Percentiles rank a stretch among this genome's conserved stretches.
phyloP scores from a whole-genome alignment of 2,797 vertebrate genomes.

The Poecilia wingei region DNA sequence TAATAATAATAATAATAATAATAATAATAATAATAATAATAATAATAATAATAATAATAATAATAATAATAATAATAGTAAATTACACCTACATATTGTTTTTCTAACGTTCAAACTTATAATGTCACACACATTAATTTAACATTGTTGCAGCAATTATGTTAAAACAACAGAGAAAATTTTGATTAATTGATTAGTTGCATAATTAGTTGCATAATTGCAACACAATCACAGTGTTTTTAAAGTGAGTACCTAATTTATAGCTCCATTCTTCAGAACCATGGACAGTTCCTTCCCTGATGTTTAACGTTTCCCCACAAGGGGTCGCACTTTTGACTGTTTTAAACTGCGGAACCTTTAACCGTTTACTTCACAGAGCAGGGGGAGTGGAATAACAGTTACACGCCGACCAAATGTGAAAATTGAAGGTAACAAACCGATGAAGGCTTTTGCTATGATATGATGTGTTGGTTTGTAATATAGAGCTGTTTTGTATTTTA shows the following conservation, averaged over 20 bases:
- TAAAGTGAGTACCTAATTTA: neutral
- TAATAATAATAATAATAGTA: too few relatives aligned
- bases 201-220: too few relatives aligned
- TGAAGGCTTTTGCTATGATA: neutral
- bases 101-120: too few relatives aligned
- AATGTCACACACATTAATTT: neutral
- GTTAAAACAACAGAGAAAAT: neutral
- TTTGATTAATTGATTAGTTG: too few relatives aligned
- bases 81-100: neutral
- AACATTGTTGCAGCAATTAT: neutral
- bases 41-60: too few relatives aligned
- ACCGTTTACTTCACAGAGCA: neutral
- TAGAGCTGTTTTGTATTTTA: neutral
- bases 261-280: conserved; percentile 55
- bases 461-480: neutral
- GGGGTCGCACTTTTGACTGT: conserved; percentile 53
- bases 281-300: conserved; percentile 64
- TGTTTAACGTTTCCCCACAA: conserved; percentile 38
- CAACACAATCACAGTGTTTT: neutral
- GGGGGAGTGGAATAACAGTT: conserved; percentile 56
- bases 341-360: conserved; percentile 55
- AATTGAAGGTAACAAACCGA: conserved; percentile 41
- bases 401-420: conserved; percentile 42
- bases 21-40: too few relatives aligned
- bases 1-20: too few relatives aligned